A percentile compares a stretch with the other conserved stretches of the same genome.
phyloP scores from a whole-genome alignment of 2,113 vertebrate species.

The Hipposideros armiger region DNA sequence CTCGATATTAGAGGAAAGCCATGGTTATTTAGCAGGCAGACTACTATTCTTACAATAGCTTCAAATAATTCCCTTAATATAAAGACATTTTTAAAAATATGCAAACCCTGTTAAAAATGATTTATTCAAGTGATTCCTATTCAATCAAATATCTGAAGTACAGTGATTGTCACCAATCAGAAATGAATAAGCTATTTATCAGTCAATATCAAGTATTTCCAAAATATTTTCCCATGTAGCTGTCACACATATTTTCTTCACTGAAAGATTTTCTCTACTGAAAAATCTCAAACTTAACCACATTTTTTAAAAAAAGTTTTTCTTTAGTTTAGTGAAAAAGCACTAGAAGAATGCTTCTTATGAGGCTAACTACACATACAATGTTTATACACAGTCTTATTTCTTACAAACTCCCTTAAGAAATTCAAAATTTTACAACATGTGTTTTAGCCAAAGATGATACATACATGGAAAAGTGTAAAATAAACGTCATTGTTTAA shows the following conservation, averaged over 20 bases:
- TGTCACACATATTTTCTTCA: neutral
- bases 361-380: neutral
- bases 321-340: conserved; percentile 20
- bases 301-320: neutral
- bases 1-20: neutral
- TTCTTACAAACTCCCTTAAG: neutral
- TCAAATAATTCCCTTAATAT: conserved; percentile 76
- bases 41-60: conserved; percentile 51
- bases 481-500: neutral
- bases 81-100: conserved; percentile 51
- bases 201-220: neutral
- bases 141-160: conserved; percentile 79
- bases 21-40: conserved; percentile 2
- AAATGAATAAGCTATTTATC: conserved; percentile 67
- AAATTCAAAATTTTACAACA: conserved; percentile 7
- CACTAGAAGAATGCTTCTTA: neutral
- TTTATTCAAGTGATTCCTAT: conserved; percentile 76
- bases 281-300: conserved; percentile 15
- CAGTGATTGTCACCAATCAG: conserved; percentile 66
- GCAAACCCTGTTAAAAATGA: conserved; percentile 70
- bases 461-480: neutral
- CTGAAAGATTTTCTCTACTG: neutral
- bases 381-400: neutral
- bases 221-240: neutral
- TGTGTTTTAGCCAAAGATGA: neutral